Evolutionary conservation across 2,113 vertebrate genomes (phyloP).

Genomic region (Myrmecobius fasciatus): DNA sequence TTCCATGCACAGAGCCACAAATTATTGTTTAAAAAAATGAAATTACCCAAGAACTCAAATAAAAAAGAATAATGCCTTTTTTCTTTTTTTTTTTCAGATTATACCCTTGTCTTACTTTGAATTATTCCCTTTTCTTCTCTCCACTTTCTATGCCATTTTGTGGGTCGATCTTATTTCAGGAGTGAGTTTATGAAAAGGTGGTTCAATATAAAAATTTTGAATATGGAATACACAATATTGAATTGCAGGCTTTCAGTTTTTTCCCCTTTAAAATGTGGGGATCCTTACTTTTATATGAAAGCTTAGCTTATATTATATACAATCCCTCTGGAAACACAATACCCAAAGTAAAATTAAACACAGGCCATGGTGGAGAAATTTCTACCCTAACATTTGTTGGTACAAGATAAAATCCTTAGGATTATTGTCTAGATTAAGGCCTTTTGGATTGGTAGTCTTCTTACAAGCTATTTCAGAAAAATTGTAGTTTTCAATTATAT

Average conservation of each 20-base stretch:
- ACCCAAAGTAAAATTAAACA: slow-evolving; percentile 30
- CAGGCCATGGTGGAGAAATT: slow-evolving; percentile 6
- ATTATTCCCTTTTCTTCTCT: slow-evolving; percentile 31
- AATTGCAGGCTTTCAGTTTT: slow-evolving; percentile 23
- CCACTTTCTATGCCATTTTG: slow-evolving; percentile 20
- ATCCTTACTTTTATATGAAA: slow-evolving; percentile 39
- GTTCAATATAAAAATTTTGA: slow-evolving; percentile 16
- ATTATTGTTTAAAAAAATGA: slow-evolving; percentile 55
- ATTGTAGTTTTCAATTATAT: slow-evolving; percentile 47
- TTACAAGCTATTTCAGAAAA: slow-evolving; percentile 63
- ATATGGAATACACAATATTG: slow-evolving; percentile 50
- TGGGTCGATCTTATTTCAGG: slow-evolving; percentile 57
- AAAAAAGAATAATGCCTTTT: slow-evolving; percentile 14
- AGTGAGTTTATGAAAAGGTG: slow-evolving; percentile 57
- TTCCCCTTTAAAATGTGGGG: slow-evolving; percentile 30
- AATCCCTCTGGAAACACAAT: slow-evolving; percentile 16
- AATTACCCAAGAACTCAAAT: slow-evolving; percentile 38
- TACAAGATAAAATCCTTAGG: slow-evolving; percentile 51
- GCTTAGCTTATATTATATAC: slow-evolving; percentile 22
- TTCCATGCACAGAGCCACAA: slow-evolving; percentile 57
- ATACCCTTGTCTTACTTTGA: slow-evolving; percentile 46
- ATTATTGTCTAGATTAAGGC: slow-evolving; percentile 48
- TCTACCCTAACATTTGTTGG: slow-evolving; percentile 32
- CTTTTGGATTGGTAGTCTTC: slow-evolving; percentile 53
- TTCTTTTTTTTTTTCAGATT: background rate